Base-by-base conservation (phyloP, 2,113 vertebrate genomes). In the Tonatia bakeri region DNA sequence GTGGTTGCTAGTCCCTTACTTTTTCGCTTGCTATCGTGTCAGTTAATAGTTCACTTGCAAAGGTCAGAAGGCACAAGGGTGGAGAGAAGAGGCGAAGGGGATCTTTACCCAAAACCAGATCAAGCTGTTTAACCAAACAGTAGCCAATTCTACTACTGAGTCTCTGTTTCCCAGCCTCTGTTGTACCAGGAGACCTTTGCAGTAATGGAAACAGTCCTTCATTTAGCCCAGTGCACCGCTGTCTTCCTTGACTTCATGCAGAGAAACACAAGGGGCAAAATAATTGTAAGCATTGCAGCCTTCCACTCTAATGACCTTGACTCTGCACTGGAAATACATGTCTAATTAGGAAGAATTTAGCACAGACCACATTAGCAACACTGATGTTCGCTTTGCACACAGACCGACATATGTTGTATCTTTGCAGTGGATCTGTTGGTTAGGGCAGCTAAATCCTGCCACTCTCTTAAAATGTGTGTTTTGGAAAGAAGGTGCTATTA, bases 181-280 rank as follows among this genome's bases (percentile, higher is more conserved):
- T 94, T 36, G 47, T 96, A 97, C 90, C 97, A 95, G 96, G 97
- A 97, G 95, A 97, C 96, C 93, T 95, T 38, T 96, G 26, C 54
- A 93, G 96, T 93, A 81, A 72, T 77, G 59, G 97, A 94, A 98
- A 83, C n/a, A 5, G 83, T 96, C n/a, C 26, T 81, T 15, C 22
- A 87, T 47, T 91, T 94, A 75, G 73, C 98, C 40, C 84, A 72
- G 75, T 92, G 84, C 95, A 97, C 95, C 91, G 33, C 64, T 67
- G 45, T 94, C 96, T 50, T 95, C 96, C 96, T 82, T 97, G 97
- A 99, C 98, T 98, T 97, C 98, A 98, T 98, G 97, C 45, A 95
- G 94, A 98, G 94, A 98, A 97, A 79, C 80, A 16, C 50, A 95
- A 95, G 81, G 61, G 61, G 90, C 38, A 95, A 97, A 98, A 97